These are phyloP conservation scores for Potamarius usumacintae DNA, from an alignment of 2,113 vertebrate genomes.

Conservation along the genomic window DNA sequence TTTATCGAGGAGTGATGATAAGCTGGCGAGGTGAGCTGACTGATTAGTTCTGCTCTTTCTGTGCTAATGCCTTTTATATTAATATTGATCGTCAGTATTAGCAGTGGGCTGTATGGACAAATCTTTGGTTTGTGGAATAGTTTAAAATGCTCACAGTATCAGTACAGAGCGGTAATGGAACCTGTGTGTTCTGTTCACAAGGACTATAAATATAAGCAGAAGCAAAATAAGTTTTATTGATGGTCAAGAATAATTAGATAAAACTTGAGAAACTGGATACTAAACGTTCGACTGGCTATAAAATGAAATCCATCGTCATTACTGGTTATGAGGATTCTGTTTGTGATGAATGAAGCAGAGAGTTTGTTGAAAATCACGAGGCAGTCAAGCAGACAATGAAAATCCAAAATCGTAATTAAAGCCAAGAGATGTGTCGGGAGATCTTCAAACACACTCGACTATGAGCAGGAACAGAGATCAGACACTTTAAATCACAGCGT, in stretches of 20 bases:
- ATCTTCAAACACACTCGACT: slow-evolving; percentile 11
- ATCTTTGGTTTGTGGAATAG: background rate
- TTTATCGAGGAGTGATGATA: background rate
- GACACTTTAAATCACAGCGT: background rate
- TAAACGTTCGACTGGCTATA: background rate
- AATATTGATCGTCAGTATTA: too few species aligned
- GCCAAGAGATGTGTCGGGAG: background rate
- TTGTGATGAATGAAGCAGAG: background rate
- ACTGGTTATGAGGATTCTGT: background rate
- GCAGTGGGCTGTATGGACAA: background rate
- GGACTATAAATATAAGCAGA: background rate
- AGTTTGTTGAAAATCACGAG: background rate
- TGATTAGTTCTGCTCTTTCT: background rate
- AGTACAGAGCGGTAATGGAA: background rate
- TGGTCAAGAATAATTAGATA: background rate
- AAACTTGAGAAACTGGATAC: background rate
- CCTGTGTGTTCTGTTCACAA: background rate
- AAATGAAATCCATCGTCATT: background rate
- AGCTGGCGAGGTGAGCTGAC: background rate
- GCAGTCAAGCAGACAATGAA: background rate
- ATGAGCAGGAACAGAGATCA: background rate
- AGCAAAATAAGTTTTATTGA: background rate
- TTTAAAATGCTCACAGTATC: background rate
- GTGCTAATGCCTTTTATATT: background rate
- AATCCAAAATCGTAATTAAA: background rate